Evolutionary conservation across 2,888 invertebrate genomes (phyloP).

Genomic region (Leucozona laternaria): DNA sequence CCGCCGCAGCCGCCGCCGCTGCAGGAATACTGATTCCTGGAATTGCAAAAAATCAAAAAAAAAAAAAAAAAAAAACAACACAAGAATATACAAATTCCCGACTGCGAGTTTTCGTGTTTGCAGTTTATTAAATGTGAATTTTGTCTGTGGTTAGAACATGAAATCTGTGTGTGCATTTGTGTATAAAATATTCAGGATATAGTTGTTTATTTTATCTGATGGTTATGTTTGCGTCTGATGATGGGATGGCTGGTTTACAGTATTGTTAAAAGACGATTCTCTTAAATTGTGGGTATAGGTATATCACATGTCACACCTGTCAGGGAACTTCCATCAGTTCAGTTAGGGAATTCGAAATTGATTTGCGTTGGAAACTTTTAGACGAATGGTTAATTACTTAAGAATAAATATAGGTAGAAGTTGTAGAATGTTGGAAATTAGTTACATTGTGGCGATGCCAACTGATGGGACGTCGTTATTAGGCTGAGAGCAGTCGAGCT

Average conservation of each 20-base stretch:
- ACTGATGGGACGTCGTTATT: background rate
- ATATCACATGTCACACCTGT: slow-evolving; percentile 6
- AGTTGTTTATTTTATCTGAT: slow-evolving; percentile 39
- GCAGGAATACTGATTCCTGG: slow-evolving; percentile 51
- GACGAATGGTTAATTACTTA: background rate
- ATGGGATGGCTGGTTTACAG: background rate
- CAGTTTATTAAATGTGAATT: slow-evolving; percentile 58
- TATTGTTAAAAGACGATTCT: slow-evolving; percentile 6
- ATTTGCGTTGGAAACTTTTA: slow-evolving; percentile 1
- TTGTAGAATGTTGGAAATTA: background rate
- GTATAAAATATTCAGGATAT: slow-evolving; percentile 23
- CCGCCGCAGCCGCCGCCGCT: background rate
- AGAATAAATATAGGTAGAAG: background rate
- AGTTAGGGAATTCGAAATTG: slow-evolving; percentile 5
- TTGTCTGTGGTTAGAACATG: slow-evolving; percentile 23
- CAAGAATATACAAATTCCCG: slow-evolving; percentile 33
- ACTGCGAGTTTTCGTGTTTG: slow-evolving; percentile 57
- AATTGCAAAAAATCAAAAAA: slow-evolving; percentile 28
- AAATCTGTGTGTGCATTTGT: slow-evolving; percentile 34
- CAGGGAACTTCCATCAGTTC: background rate
- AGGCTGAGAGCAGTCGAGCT: background rate
- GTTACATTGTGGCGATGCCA: background rate
- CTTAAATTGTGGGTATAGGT: slow-evolving; percentile 1
- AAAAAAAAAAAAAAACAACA: too few relatives aligned
- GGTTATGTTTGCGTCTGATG: slow-evolving; percentile 8